Evolutionary conservation across 2,797 vertebrate genomes (phyloP).

Genomic region (Vireo griseus): DNA sequence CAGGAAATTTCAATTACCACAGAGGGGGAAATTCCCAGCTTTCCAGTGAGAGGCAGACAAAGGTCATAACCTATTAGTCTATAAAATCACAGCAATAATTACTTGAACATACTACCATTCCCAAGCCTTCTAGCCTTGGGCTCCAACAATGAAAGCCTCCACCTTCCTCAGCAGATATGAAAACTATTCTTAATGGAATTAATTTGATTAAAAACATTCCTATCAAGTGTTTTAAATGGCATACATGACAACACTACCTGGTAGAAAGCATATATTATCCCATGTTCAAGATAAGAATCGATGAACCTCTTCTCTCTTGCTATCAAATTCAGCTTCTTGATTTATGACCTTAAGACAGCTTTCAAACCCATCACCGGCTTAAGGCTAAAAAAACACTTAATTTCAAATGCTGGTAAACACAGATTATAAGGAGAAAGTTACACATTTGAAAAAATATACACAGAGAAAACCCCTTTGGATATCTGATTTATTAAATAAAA

Average conservation of each 20-base stretch:
- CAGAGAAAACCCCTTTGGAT: not conserved
- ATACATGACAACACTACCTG: not conserved
- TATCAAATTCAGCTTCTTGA: not conserved
- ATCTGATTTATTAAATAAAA: not conserved
- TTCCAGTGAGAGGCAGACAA: not conserved
- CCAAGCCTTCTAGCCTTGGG: not conserved
- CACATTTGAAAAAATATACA: not conserved
- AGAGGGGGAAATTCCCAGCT: not conserved
- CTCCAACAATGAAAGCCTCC: not conserved
- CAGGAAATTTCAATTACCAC: not conserved
- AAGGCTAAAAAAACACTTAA: not conserved
- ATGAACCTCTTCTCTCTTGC: not conserved
- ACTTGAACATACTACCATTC: conserved; percentile 3
- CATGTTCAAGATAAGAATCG: not conserved
- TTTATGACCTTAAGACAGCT: not conserved
- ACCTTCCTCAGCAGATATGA: not conserved
- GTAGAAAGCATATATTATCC: not conserved
- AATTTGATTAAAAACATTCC: not conserved
- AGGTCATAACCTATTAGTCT: not conserved
- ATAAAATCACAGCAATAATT: conserved; percentile 35
- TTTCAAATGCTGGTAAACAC: not conserved
- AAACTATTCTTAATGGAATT: not conserved
- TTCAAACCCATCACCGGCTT: not conserved
- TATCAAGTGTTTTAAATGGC: not conserved
- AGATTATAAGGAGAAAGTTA: not conserved